Evolutionary conservation across 2,797 vertebrate species (phyloP).

Genomic region (Okamejei kenojei): DNA sequence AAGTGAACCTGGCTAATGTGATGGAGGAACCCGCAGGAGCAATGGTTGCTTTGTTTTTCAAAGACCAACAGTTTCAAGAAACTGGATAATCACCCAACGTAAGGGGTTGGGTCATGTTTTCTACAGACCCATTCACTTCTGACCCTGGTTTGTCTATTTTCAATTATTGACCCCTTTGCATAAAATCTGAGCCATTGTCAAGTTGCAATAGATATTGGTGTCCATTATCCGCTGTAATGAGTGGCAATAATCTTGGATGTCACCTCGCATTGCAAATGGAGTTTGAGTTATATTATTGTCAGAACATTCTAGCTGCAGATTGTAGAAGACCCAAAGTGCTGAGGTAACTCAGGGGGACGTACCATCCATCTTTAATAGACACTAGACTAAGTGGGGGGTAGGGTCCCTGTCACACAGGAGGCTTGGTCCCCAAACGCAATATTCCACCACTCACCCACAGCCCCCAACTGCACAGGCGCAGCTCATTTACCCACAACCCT

Average conservation of each 20-base stretch:
- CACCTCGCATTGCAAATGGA: neutral
- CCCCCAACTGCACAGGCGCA: too few species aligned
- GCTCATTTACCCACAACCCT: too few species aligned
- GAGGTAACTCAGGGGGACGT: too few species aligned
- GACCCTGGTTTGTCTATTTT: neutral
- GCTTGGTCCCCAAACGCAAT: too few species aligned
- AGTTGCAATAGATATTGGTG: neutral
- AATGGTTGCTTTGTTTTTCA: neutral
- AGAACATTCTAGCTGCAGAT: neutral
- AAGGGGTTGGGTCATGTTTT: neutral
- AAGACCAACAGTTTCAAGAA: slow-evolving; percentile 3
- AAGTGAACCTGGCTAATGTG: slow-evolving; percentile 26
- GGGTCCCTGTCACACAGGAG: too few species aligned
- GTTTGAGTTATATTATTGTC: neutral
- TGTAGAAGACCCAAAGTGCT: neutral
- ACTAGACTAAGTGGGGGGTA: too few species aligned
- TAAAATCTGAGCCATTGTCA: neutral
- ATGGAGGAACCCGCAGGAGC: neutral
- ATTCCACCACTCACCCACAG: too few species aligned
- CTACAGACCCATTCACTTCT: slow-evolving; percentile 27
- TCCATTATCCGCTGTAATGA: neutral
- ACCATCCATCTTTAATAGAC: too few species aligned
- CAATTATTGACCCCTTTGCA: neutral
- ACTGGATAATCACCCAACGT: neutral
- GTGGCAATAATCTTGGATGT: neutral